These are phyloP conservation scores for Notiomystis cincta DNA, from an alignment of 2,113 vertebrate species.

Conservation along the genomic window DNA sequence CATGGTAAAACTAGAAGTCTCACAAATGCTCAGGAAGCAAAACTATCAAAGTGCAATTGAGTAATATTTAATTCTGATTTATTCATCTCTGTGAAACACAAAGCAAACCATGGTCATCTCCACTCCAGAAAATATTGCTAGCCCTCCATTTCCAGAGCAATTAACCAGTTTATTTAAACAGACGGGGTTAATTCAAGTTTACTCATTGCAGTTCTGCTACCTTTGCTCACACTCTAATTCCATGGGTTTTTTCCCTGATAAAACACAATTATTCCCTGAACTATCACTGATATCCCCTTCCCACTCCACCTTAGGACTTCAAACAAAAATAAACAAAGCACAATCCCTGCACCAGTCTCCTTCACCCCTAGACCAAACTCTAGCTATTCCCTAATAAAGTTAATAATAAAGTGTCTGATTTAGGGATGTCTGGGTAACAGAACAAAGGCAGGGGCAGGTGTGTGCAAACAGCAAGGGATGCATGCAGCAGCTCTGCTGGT, in stretches of 20 bases:
- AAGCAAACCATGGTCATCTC: not conserved
- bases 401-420: not conserved
- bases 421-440: not conserved
- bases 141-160: not conserved
- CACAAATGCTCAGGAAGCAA: not conserved
- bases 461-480: rapidly evolving
- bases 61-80: not conserved
- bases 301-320: not conserved
- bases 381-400: not conserved
- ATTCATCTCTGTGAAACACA: not conserved
- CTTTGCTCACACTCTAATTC: not conserved
- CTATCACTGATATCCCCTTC: not conserved
- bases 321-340: not conserved
- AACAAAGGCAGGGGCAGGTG: not conserved
- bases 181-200: not conserved
- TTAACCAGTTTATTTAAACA: not conserved
- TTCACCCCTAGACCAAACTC: not conserved
- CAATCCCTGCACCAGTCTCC: too few relatives aligned
- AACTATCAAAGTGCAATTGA: not conserved
- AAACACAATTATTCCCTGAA: not conserved
- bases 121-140: not conserved
- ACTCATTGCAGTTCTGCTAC: not conserved
- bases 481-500: not conserved
- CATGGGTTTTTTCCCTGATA: not conserved
- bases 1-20: not conserved